phyloP scores from a whole-genome alignment of 2,888 invertebrate genomes.

The Margaritifera margaritifera region DNA sequence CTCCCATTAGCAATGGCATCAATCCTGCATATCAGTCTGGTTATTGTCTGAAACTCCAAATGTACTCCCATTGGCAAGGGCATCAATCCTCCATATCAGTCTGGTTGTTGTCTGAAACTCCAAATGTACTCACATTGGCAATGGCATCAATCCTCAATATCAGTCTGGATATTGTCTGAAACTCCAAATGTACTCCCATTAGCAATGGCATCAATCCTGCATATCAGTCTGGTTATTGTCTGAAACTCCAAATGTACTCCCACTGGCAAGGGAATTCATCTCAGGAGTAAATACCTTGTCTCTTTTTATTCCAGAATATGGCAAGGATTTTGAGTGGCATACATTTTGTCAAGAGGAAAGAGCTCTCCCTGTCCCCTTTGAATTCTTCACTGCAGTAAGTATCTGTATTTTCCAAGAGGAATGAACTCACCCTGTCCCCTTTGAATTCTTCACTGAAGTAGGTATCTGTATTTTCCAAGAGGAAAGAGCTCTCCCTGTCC shows the following conservation, averaged over 20 bases:
- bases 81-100: too few species aligned
- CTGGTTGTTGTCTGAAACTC: too few species aligned
- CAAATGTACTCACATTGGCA: too few species aligned
- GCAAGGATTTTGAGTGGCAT: conserved; percentile 45
- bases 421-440: conserved; percentile 51
- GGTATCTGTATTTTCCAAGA: conserved; percentile 34
- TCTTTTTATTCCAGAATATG: conserved; percentile 29
- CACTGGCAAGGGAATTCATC: background rate
- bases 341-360: conserved; percentile 44
- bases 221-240: background rate
- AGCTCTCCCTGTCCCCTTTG: conserved; percentile 53
- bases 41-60: background rate
- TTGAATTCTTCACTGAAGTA: conserved; percentile 54
- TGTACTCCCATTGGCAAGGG: conserved; percentile 1
- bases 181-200: too few species aligned
- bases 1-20: background rate
- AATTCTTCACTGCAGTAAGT: conserved; percentile 54
- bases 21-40: background rate
- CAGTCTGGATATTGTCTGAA: too few species aligned
- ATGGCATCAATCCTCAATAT: too few species aligned
- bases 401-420: conserved; percentile 30
- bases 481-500: conserved; percentile 47
- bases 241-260: background rate
- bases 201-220: conserved; percentile 3
- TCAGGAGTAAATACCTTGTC: background rate